Conservation (phyloP, 2,113 vertebrate genomes). For the Crotophaga sulcirostris region DNA sequence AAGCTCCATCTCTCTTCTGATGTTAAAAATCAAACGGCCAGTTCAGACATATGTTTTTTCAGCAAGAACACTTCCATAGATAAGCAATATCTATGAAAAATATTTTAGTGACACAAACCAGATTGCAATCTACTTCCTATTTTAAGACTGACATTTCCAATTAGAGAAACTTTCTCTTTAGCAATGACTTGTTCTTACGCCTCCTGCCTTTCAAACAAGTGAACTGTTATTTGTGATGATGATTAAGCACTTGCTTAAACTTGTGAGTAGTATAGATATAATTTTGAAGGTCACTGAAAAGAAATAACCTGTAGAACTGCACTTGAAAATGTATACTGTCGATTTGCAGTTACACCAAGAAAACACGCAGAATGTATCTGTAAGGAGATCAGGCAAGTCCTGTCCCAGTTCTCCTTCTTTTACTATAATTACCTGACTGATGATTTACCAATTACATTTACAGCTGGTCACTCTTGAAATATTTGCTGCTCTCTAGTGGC, state of each 20-base stretch:
- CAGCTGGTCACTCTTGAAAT: background rate
- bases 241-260: background rate
- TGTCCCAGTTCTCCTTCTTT: background rate
- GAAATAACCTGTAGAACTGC: background rate
- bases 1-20: background rate
- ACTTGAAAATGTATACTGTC: background rate
- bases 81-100: background rate
- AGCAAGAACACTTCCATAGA: background rate
- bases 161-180: background rate
- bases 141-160: background rate
- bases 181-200: background rate
- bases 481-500: background rate
- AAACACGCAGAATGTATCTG: background rate
- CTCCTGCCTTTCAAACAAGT: background rate
- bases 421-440: background rate
- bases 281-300: background rate
- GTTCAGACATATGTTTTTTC: background rate
- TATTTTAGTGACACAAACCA: background rate
- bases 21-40: background rate
- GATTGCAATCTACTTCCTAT: background rate
- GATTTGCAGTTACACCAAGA: background rate
- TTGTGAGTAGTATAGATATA: background rate
- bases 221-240: background rate
- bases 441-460: background rate
- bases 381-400: background rate